Evolutionary conservation across 2,797 vertebrate genomes (phyloP).

Genomic region (Allobates femoralis): DNA sequence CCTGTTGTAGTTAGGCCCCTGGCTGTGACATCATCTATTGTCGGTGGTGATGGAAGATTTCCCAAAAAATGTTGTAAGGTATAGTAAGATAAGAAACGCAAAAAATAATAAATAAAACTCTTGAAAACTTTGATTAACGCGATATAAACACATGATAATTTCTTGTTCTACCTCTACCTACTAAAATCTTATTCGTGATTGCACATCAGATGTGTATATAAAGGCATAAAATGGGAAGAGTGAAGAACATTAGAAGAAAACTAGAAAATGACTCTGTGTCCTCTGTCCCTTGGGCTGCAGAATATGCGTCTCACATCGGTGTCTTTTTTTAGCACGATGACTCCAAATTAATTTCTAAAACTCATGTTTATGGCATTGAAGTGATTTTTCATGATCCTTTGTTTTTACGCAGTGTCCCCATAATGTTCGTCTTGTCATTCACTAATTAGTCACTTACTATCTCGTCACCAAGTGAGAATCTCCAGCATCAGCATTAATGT

Average conservation of each 20-base stretch:
- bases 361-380: slow-evolving; percentile 2
- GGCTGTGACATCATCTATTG: too few relatives aligned
- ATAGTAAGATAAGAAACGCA: too few relatives aligned
- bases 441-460: slow-evolving; percentile 71
- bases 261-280: background rate
- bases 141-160: too few relatives aligned
- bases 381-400: slow-evolving; percentile 26
- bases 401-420: slow-evolving; percentile 27
- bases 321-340: slow-evolving; percentile 20
- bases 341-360: slow-evolving; percentile 17
- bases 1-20: too few relatives aligned
- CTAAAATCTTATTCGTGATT: too few relatives aligned
- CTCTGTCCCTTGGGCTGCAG: background rate
- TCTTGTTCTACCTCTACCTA: too few relatives aligned
- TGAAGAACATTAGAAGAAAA: background rate
- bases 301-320: background rate
- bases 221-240: background rate
- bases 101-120: too few relatives aligned
- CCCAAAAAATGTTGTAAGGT: too few relatives aligned
- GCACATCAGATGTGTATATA: background rate
- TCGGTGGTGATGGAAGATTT: too few relatives aligned
- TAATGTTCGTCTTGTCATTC: slow-evolving; percentile 62
- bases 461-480: slow-evolving; percentile 69
- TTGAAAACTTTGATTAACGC: too few relatives aligned
- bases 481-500: slow-evolving; percentile 70